Conservation (phyloP, 30 jellyfish, hydroid and myxozoan species). For the Cassiopea andromeda region DNA sequence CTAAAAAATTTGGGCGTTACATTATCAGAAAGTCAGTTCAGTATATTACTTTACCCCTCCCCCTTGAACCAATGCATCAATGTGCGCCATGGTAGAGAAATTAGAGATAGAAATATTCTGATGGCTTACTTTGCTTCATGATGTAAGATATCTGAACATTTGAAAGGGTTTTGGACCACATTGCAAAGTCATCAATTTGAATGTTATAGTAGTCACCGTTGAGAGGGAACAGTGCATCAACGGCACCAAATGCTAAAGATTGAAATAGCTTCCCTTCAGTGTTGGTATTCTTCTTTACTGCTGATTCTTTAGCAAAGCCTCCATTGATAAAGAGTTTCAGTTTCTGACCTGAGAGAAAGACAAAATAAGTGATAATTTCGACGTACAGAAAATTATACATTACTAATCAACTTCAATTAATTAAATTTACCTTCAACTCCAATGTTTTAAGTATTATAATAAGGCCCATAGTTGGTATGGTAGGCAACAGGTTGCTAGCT, state of each 20-base stretch:
- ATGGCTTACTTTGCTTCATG: neutral
- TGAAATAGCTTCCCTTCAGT: neutral
- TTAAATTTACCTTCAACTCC: too few relatives aligned
- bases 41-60: too few relatives aligned
- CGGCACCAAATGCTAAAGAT: slow-evolving; percentile 9
- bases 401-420: too few relatives aligned
- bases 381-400: too few relatives aligned
- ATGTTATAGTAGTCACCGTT: neutral
- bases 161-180: slow-evolving; percentile 10
- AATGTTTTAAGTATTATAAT: too few relatives aligned
- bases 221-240: slow-evolving; percentile 3
- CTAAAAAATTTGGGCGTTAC: too few relatives aligned
- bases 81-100: too few relatives aligned
- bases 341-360: neutral
- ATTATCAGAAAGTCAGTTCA: too few relatives aligned
- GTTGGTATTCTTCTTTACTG: neutral
- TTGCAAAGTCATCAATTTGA: slow-evolving; percentile 35
- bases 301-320: neutral
- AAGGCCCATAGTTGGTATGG: too few relatives aligned
- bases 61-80: too few relatives aligned
- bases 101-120: neutral
- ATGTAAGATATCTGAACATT: neutral
- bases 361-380: neutral
- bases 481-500: too few relatives aligned
- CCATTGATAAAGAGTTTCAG: slow-evolving; percentile 6